Base-by-base conservation (phyloP, 2,888 invertebrate species). In the Sipha maydis region DNA sequence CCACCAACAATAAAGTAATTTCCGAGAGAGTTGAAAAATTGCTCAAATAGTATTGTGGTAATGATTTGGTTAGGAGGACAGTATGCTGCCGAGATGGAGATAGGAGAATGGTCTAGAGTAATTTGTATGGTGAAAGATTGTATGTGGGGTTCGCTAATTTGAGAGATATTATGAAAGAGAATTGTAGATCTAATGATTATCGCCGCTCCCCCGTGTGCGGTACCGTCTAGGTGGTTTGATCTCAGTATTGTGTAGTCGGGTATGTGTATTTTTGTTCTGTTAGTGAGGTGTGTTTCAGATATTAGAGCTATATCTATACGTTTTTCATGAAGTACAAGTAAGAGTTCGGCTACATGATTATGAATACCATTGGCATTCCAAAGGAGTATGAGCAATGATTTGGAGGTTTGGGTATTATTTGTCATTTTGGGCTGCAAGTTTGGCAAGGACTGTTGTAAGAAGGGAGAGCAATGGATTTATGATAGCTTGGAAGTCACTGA, bases 51-150 rank as follows among this genome's bases (percentile, higher is more conserved):
- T 28, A 48, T 5, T 34, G 48, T 4, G 11, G 56, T 17, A 38
- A 76, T 75, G 5, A 8, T 85, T 28, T 71, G 31, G 28, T 61
- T 76, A 73, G 85, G 85, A 25, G 85, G 85, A 31, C 76, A 85
- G 76, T 85, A 77, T 76, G 56, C 67, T 28, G 85, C 77, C 0
- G 85, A 56, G 28, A 85, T 67, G 9, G 31, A 38, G n/a, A n/a
- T n/a, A n/a, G n/a, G n/a, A n/a, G n/a, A n/a, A n/a, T n/a, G n/a
- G n/a, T n/a, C n/a, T n/a, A n/a, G n/a, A n/a, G n/a, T n/a, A n/a
- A n/a, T n/a, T n/a, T n/a, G n/a, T n/a, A n/a, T n/a, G n/a, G n/a
- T 75, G 21, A 34, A 75, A 34, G 11, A 75, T 21, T 75, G 31
- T 75, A 25, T 34, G 21, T 75, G 38, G 75, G 14, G 69, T 21